Conservation (phyloP, 1,140 invertebrate genomes). For the Dufourea novaeangliae region DNA sequence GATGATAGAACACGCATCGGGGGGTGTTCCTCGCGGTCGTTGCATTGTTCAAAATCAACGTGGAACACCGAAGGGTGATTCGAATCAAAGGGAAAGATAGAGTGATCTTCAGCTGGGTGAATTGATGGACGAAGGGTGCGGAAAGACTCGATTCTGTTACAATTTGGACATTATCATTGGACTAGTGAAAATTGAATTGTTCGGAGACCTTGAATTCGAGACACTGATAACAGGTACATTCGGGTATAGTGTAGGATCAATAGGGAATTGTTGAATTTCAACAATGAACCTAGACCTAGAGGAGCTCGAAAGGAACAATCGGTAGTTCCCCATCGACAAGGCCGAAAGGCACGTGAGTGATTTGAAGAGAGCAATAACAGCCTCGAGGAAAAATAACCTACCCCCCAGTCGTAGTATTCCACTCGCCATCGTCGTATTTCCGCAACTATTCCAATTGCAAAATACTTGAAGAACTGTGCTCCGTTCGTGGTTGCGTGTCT, state of each 20-base stretch:
- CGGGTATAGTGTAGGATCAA: no score
- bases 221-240: no score
- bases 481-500: background rate
- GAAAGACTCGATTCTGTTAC: background rate
- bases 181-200: no score
- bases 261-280: no score
- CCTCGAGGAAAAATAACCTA: no score
- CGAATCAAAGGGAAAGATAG: slow-evolving; percentile 35
- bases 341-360: background rate
- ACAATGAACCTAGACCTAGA: no score
- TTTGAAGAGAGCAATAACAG: background rate
- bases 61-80: background rate
- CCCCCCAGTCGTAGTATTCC: no score
- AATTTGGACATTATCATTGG: background rate
- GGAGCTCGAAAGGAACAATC: background rate
- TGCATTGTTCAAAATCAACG: slow-evolving; percentile 49
- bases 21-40: slow-evolving; percentile 47
- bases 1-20: slow-evolving; percentile 64
- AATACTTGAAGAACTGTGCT: background rate
- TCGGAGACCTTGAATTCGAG: no score
- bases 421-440: background rate
- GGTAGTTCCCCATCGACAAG: background rate
- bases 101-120: slow-evolving; percentile 10
- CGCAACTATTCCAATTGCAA: background rate
- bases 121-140: background rate